phyloP scores from a whole-genome alignment of 2,113 vertebrate species.

The Eira barbara region DNA sequence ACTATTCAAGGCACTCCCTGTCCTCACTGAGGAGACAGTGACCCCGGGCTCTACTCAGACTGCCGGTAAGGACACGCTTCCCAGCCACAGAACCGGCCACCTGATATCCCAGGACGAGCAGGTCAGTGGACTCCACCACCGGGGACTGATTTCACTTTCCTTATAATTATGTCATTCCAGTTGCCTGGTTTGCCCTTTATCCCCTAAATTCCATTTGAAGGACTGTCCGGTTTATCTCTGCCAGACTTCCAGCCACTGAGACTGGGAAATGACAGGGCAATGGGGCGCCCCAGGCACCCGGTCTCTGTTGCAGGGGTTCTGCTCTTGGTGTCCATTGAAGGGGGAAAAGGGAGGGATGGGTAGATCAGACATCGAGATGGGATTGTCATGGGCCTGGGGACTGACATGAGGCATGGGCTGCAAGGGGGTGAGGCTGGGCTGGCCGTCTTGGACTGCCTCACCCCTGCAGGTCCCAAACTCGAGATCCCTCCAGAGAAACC shows the following conservation, averaged over 20 bases:
- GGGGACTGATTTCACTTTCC: not conserved
- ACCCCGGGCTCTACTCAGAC: not conserved
- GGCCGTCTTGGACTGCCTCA: no score
- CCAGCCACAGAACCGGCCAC: not conserved
- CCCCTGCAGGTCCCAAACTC: not conserved
- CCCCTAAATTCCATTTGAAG: not conserved
- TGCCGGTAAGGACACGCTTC: not conserved
- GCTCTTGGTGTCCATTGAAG: not conserved
- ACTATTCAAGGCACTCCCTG: not conserved
- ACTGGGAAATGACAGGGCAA: not conserved
- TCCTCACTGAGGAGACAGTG: not conserved
- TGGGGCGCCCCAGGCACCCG: not conserved
- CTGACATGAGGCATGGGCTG: fast-evolving
- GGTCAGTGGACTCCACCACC: not conserved
- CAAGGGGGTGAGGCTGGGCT: not conserved
- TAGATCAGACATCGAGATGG: not conserved
- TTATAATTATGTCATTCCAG: not conserved
- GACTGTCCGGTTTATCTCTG: not conserved
- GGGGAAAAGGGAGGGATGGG: fast-evolving
- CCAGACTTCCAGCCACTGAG: not conserved
- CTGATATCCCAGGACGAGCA: not conserved
- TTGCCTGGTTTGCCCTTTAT: not conserved
- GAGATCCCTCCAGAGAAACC: not conserved
- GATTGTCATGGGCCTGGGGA: not conserved
- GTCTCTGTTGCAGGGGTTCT: not conserved